These are phyloP conservation scores for Mesorhabditis belari DNA, from an alignment of 2,888 invertebrate genomes.

Conservation along the genomic window DNA sequence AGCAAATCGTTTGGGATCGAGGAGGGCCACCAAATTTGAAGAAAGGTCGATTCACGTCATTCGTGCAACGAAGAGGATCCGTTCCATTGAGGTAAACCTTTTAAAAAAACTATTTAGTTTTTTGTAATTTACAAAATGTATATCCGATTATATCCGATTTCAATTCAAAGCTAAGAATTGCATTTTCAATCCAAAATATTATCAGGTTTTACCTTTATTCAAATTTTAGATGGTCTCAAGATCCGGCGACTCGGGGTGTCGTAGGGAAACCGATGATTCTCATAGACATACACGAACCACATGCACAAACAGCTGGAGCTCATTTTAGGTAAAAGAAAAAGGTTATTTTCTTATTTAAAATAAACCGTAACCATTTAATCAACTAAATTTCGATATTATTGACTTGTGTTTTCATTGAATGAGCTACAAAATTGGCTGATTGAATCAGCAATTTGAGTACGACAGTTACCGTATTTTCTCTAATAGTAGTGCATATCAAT, in stretches of 20 bases:
- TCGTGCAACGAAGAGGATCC: conserved; percentile 94
- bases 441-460: too few species aligned
- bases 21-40: conserved; percentile 53
- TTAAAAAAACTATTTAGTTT: neutral
- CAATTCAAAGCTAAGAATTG: neutral
- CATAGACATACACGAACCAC: conserved; percentile 54
- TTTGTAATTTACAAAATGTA: neutral
- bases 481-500: too few species aligned
- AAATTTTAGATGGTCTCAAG: conserved; percentile 78
- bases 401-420: too few species aligned
- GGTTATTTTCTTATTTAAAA: neutral
- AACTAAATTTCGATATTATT: too few species aligned
- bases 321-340: conserved; percentile 57
- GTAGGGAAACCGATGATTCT: conserved; percentile 93
- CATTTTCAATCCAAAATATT: neutral
- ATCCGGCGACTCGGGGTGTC: conserved; percentile 69
- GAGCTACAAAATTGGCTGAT: too few species aligned
- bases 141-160: neutral
- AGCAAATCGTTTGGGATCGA: conserved; percentile 81
- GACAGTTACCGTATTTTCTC: too few species aligned
- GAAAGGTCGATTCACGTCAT: conserved; percentile 66
- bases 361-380: conserved; percentile 3
- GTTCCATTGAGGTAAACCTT: conserved; percentile 61
- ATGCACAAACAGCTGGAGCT: conserved; percentile 61
- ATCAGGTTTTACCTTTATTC: conserved; percentile 56